These are phyloP conservation scores for Diorhabda elongata DNA, from an alignment of 1,140 invertebrate species.

Conservation along the genomic window DNA sequence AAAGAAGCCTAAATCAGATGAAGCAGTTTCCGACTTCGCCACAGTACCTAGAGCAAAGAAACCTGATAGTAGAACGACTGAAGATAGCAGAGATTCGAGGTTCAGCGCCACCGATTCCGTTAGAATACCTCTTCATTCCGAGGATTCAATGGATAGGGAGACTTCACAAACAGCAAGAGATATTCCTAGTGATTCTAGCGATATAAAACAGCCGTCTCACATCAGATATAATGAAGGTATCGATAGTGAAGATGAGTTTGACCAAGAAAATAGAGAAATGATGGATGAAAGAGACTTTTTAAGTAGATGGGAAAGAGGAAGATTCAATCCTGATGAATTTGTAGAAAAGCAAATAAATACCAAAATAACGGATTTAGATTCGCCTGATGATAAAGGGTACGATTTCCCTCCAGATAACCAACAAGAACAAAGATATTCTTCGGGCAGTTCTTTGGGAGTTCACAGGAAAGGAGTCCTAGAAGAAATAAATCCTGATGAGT, in stretches of 20 bases:
- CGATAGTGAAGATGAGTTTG: slow-evolving; percentile 41
- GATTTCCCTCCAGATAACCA: slow-evolving; percentile 23
- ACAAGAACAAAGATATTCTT: slow-evolving; percentile 26
- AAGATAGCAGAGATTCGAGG: slow-evolving; percentile 19
- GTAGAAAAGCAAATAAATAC: background rate
- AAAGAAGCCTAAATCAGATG: slow-evolving; percentile 43
- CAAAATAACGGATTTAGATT: slow-evolving; percentile 17
- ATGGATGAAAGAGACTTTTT: slow-evolving; percentile 28
- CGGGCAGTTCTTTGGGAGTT: slow-evolving; percentile 31
- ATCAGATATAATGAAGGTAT: slow-evolving; percentile 38
- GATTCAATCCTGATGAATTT: slow-evolving; percentile 45
- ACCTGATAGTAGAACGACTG: slow-evolving; percentile 24
- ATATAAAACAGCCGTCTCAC: slow-evolving; percentile 29
- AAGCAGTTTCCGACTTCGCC: slow-evolving; percentile 48
- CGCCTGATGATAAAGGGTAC: slow-evolving; percentile 15
- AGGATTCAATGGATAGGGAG: slow-evolving; percentile 44
- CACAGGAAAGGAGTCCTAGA: slow-evolving; percentile 62
- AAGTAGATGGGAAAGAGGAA: slow-evolving; percentile 43
- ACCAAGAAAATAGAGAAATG: slow-evolving; percentile 38
- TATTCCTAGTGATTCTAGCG: slow-evolving; percentile 16
- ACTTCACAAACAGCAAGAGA: background rate
- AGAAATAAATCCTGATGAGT: slow-evolving; percentile 82
- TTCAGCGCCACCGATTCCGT: slow-evolving; percentile 27
- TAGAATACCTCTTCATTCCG: slow-evolving; percentile 40
- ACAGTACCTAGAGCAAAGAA: slow-evolving; percentile 51